Conservation (phyloP, 2,113 vertebrate species). For the Morone saxatilis region DNA sequence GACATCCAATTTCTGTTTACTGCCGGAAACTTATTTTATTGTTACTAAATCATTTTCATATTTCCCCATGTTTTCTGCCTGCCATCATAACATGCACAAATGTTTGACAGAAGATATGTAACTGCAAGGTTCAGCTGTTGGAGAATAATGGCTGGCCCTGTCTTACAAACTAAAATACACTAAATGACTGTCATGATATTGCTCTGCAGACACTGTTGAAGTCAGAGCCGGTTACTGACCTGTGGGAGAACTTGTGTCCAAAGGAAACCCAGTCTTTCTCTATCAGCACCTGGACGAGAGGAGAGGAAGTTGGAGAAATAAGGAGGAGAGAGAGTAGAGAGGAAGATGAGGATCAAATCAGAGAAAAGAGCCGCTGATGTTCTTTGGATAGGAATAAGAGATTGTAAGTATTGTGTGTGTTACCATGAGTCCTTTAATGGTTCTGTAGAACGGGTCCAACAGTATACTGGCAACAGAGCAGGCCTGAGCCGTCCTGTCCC, state of each 20-base stretch:
- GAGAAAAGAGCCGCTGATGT: neutral
- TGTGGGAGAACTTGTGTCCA: slow-evolving; percentile 98
- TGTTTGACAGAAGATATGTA: neutral
- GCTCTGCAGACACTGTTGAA: neutral
- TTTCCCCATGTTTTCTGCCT: neutral
- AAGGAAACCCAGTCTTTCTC: slow-evolving; percentile 98
- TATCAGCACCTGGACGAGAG: slow-evolving; percentile 88
- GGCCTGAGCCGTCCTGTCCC: slow-evolving; percentile 97
- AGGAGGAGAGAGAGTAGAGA: neutral
- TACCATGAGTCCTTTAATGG: slow-evolving; percentile 95
- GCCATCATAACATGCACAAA: neutral
- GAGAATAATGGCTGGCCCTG: neutral
- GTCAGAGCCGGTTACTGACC: slow-evolving; percentile 81
- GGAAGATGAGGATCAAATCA: neutral
- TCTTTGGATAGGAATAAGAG: neutral
- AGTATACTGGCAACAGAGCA: slow-evolving; percentile 95
- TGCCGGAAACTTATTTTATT: neutral
- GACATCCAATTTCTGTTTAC: neutral
- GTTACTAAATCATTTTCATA: neutral
- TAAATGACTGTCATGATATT: neutral
- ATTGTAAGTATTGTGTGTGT: neutral
- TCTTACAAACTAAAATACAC: neutral
- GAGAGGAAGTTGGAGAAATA: neutral
- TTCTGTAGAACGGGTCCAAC: slow-evolving; percentile 94
- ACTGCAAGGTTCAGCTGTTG: neutral